Conservation (phyloP, 2,113 vertebrate genomes). For the Tragelaphus strepsiceros region DNA sequence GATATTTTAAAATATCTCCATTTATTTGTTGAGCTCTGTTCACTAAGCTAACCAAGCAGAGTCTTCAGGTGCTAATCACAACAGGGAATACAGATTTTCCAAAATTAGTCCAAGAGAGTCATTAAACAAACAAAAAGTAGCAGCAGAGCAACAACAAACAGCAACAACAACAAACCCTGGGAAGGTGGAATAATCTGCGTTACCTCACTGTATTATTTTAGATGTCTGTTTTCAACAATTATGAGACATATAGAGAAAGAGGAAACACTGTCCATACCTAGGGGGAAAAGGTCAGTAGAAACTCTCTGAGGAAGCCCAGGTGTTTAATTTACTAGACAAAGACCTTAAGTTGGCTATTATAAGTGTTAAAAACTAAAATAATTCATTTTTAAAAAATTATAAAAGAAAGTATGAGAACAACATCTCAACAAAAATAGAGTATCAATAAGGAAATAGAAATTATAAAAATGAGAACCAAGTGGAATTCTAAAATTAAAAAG, state of each 20-base stretch:
- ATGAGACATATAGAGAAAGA: not conserved
- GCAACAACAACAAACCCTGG: not conserved
- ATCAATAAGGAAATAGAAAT: not conserved
- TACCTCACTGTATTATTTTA: not conserved
- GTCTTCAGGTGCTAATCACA: not conserved
- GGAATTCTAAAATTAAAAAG: not conserved
- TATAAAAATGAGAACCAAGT: not conserved
- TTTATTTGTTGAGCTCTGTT: not conserved
- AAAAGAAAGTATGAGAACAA: not conserved
- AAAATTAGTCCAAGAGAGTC: not conserved
- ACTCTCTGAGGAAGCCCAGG: not conserved
- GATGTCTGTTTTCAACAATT: not conserved
- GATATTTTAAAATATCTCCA: not conserved
- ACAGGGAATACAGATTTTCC: not conserved
- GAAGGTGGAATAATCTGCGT: not conserved
- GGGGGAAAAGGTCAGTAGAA: not conserved
- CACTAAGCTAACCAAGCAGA: not conserved
- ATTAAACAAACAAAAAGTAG: not conserved
- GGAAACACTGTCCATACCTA: not conserved
- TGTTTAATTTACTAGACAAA: not conserved
- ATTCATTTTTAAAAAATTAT: not conserved
- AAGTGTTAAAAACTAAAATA: not conserved
- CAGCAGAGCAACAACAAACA: not conserved
- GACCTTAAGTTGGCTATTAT: not conserved
- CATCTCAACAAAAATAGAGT: not conserved